Conservation (phyloP, 2,113 vertebrate genomes). For the Butorides virescens region DNA sequence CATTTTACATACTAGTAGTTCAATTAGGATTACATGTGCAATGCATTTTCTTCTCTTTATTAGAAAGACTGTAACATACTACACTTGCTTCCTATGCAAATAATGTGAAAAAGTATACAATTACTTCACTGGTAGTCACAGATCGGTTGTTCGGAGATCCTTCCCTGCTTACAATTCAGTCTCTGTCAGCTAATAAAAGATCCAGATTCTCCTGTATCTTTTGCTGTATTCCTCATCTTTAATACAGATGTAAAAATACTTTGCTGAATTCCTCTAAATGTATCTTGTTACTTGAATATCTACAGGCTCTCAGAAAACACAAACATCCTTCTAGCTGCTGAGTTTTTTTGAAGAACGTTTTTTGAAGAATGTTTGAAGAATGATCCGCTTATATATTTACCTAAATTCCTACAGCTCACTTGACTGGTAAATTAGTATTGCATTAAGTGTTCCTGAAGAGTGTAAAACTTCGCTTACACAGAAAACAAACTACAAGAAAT, state of each 20-base stretch:
- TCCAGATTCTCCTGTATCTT: neutral
- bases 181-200: neutral
- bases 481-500: neutral
- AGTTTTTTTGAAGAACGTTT: no score
- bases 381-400: neutral
- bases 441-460: neutral
- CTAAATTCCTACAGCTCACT: neutral
- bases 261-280: neutral
- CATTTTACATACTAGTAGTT: neutral
- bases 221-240: neutral
- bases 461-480: neutral
- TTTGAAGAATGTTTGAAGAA: neutral
- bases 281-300: neutral
- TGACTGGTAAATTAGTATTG: neutral
- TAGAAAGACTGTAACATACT: neutral
- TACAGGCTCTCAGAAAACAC: neutral
- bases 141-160: neutral
- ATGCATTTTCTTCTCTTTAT: neutral
- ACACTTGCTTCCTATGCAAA: neutral
- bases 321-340: neutral
- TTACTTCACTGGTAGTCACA: neutral
- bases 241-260: neutral
- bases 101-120: neutral
- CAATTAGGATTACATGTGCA: neutral
- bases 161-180: neutral